These are phyloP conservation scores for Brachionus plicatilis DNA, from an alignment of 1,140 invertebrate genomes.

Conservation along the genomic window DNA sequence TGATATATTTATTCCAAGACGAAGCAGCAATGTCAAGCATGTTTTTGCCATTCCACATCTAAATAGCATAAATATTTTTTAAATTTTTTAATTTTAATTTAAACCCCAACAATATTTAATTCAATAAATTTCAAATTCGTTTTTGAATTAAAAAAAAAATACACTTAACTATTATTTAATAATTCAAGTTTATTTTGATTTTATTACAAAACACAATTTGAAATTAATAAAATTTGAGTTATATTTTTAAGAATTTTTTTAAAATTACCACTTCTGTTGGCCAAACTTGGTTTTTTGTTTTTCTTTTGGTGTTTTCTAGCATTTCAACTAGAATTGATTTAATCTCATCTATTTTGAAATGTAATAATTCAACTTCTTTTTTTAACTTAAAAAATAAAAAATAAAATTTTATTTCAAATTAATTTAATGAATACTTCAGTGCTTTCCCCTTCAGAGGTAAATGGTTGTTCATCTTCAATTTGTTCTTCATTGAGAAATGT, in stretches of 20 bases:
- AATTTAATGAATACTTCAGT: background rate
- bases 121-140: too few species aligned
- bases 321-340: background rate
- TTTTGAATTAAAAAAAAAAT: too few species aligned
- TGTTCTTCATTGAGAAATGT: too few species aligned
- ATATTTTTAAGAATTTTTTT: background rate
- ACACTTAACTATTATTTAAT: too few species aligned
- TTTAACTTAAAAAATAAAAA: background rate
- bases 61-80: background rate
- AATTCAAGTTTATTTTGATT: too few species aligned
- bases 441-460: background rate
- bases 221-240: background rate
- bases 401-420: background rate
- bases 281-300: background rate
- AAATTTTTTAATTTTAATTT: background rate
- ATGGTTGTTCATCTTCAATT: background rate
- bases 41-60: conserved; percentile 11
- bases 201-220: too few species aligned
- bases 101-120: too few species aligned
- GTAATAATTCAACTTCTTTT: background rate
- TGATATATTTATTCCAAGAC: conserved; percentile 14
- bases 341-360: background rate
- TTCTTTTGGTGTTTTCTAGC: background rate
- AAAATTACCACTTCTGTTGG: background rate
- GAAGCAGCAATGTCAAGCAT: background rate